Percentiles rank a stretch among this genome's conserved stretches.
Conservation (phyloP, 2,888 invertebrate species). For the Norana najaformis region DNA sequence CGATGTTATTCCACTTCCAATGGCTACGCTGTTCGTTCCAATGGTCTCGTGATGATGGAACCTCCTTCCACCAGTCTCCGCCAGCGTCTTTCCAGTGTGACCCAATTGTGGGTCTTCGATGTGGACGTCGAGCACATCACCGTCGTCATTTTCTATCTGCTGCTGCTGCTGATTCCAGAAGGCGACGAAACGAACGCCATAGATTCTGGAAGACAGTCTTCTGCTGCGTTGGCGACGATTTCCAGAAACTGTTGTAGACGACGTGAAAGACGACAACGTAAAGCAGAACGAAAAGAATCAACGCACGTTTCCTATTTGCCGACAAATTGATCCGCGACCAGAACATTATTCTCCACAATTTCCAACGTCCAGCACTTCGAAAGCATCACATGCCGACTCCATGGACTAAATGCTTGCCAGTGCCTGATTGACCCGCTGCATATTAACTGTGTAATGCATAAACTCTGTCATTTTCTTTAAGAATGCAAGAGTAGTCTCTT, state of each 20-base stretch:
- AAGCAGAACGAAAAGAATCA: neutral
- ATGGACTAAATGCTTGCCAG: too few species aligned
- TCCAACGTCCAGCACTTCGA: too few species aligned
- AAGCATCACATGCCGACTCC: too few species aligned
- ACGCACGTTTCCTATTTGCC: neutral
- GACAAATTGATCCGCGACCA: neutral
- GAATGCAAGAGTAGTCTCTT: too few species aligned
- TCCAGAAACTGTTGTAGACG: neutral
- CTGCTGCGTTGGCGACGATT: neutral
- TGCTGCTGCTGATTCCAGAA: neutral
- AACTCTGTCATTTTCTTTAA: too few species aligned
- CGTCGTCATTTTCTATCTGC: neutral
- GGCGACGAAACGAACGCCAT: neutral
- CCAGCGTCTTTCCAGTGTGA: conserved; percentile 23
- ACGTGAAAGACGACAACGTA: conserved; percentile 4
- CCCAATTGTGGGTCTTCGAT: conserved; percentile 21
- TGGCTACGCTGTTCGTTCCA: neutral
- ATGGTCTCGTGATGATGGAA: neutral
- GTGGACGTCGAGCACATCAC: conserved; percentile 25
- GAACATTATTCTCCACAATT: neutral
- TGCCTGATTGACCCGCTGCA: too few species aligned
- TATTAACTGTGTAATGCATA: too few species aligned
- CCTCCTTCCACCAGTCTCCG: neutral
- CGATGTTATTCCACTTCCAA: conserved; percentile 7
- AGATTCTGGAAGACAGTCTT: neutral